phyloP scores from a whole-genome alignment of 2,113 vertebrate species.

The Leptosomus discolor region DNA sequence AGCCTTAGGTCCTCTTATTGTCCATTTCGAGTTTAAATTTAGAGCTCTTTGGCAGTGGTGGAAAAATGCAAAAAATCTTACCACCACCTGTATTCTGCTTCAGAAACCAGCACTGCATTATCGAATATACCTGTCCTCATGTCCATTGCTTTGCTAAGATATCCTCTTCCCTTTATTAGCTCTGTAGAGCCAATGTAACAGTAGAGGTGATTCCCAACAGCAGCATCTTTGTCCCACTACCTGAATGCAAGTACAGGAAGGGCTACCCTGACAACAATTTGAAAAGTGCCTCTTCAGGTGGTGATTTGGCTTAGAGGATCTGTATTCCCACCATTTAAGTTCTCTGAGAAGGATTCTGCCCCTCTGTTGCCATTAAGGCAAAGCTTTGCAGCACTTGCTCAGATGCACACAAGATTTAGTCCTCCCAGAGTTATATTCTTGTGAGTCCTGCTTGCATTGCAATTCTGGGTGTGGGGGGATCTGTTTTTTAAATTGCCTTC shows the following conservation, averaged over 20 bases:
- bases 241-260: not conserved
- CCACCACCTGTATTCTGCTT: not conserved
- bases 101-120: not conserved
- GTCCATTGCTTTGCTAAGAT: not conserved
- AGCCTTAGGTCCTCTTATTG: not conserved
- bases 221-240: not conserved
- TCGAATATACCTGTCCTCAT: not conserved
- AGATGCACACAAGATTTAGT: not conserved
- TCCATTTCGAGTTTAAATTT: not conserved
- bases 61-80: not conserved
- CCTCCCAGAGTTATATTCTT: not conserved
- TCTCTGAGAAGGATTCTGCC: not conserved
- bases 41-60: not conserved
- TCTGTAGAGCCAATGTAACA: not conserved
- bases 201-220: not conserved
- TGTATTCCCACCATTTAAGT: not conserved
- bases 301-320: not conserved
- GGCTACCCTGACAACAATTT: not conserved
- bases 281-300: not conserved
- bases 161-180: not conserved
- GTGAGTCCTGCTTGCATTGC: not conserved
- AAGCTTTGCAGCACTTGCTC: not conserved
- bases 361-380: not conserved
- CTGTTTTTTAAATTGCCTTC: not conserved
- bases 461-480: not conserved